A percentile compares a stretch with the other conserved stretches of the same genome.
Evolutionary conservation across 1,140 invertebrate species (phyloP).

Genomic region (Lordiphosa stackelbergi): DNA sequence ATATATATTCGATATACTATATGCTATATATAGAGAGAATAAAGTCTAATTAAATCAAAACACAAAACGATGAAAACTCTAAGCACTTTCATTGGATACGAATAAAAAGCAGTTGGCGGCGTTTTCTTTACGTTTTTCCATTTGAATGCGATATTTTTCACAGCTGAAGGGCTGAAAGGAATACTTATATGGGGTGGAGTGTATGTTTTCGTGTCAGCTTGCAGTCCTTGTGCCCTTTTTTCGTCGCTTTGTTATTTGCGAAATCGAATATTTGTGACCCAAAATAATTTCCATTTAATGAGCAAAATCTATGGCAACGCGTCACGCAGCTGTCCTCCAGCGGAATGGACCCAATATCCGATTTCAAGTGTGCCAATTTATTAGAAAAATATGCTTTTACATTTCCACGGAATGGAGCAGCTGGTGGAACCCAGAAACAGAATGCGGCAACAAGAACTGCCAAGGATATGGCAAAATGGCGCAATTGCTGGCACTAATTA

Average conservation of each 20-base stretch:
- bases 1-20: neutral
- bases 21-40: slow-evolving; percentile 8
- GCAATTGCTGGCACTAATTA: slow-evolving; percentile 75
- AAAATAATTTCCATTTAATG: slow-evolving; percentile 50
- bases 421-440: slow-evolving; percentile 57
- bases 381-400: slow-evolving; percentile 40
- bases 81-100: too few relatives aligned
- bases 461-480: slow-evolving; percentile 55
- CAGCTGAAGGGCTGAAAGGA: slow-evolving; percentile 27
- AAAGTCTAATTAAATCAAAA: neutral
- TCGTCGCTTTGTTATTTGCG: slow-evolving; percentile 1
- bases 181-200: slow-evolving; percentile 30
- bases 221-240: neutral
- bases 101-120: neutral
- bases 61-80: too few relatives aligned
- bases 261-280: slow-evolving; percentile 31
- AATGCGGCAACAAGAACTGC: slow-evolving; percentile 47
- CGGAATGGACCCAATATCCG: slow-evolving; percentile 43
- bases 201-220: slow-evolving; percentile 4
- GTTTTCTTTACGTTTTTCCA: slow-evolving; percentile 5
- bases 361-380: slow-evolving; percentile 63
- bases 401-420: slow-evolving; percentile 22
- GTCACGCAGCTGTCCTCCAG: slow-evolving; percentile 3
- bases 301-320: slow-evolving; percentile 56
- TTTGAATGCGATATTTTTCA: slow-evolving; percentile 55